Evolutionary conservation across 2,888 invertebrate genomes (phyloP).

Genomic region (Lithophane leautieri): DNA sequence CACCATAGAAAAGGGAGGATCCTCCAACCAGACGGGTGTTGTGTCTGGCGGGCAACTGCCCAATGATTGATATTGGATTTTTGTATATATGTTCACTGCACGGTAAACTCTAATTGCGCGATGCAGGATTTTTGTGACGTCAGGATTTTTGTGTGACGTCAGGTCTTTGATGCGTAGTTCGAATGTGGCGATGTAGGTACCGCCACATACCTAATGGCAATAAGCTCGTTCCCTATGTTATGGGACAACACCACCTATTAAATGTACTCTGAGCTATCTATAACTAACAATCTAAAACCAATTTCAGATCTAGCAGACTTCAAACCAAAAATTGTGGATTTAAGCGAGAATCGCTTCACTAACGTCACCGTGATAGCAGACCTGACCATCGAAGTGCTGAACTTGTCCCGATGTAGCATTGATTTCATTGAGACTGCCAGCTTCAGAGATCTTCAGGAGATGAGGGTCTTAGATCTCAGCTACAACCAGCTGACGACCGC

Average conservation of each 20-base stretch:
- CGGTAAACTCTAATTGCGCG: too few relatives aligned
- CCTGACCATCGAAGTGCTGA: constrained; percentile 89
- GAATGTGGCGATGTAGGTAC: too few relatives aligned
- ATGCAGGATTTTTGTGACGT: too few relatives aligned
- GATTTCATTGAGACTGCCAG: constrained; percentile 90
- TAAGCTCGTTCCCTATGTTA: background rate
- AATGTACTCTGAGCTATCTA: background rate
- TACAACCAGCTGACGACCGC: constrained; percentile 92
- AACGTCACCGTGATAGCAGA: constrained; percentile 90
- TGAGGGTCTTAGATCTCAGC: constrained; percentile 92
- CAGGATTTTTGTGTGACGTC: too few relatives aligned
- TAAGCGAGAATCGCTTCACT: constrained; percentile 85
- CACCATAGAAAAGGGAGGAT: too few relatives aligned
- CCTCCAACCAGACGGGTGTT: too few relatives aligned
- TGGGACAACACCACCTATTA: background rate
- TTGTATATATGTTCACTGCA: too few relatives aligned
- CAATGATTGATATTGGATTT: too few relatives aligned
- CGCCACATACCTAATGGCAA: background rate
- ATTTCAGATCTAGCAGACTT: constrained; percentile 76
- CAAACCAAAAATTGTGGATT: constrained; percentile 81
- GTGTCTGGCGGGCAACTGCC: too few relatives aligned
- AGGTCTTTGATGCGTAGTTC: too few relatives aligned
- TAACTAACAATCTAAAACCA: background rate
- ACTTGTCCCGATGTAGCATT: constrained; percentile 92
- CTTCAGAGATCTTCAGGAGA: constrained; percentile 91